Evolutionary conservation across 2,797 vertebrate genomes (phyloP).

Genomic region (Cryptoblepharus egeriae): DNA sequence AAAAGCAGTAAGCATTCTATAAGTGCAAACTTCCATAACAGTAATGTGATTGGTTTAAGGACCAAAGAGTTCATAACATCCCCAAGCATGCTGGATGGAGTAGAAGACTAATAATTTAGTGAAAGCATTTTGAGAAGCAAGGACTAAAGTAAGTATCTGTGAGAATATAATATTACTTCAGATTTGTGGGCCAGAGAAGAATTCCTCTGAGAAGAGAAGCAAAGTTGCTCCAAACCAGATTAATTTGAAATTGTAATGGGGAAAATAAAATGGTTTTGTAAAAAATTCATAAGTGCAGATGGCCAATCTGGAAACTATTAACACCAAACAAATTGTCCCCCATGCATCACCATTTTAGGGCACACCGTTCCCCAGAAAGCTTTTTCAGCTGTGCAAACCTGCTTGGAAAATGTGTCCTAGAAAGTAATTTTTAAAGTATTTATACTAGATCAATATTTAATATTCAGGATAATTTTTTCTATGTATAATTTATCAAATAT

Average conservation of each 20-base stretch:
- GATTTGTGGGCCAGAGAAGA: neutral
- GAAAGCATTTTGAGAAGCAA: neutral
- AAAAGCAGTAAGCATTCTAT: neutral
- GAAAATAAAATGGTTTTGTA: constrained; percentile 14
- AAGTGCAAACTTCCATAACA: neutral
- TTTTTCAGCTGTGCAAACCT: constrained; percentile 45
- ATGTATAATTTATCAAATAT: constrained; percentile 83
- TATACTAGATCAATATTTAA: constrained; percentile 82
- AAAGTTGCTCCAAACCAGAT: neutral
- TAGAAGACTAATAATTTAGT: neutral
- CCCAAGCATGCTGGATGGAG: neutral
- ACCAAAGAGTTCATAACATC: neutral
- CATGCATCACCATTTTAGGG: neutral
- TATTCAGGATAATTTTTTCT: constrained; percentile 78
- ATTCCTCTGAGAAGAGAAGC: neutral
- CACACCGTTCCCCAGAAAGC: neutral
- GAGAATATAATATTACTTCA: neutral
- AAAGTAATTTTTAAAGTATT: constrained; percentile 75
- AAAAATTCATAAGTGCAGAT: neutral
- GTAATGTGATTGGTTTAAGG: neutral
- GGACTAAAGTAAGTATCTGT: neutral
- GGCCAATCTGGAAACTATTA: constrained; percentile 21
- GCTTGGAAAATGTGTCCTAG: constrained; percentile 71
- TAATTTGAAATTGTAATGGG: neutral
- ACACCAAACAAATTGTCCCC: constrained; percentile 19